phyloP scores from a whole-genome alignment of 2,113 vertebrate species.

The Maccullochella peelii region DNA sequence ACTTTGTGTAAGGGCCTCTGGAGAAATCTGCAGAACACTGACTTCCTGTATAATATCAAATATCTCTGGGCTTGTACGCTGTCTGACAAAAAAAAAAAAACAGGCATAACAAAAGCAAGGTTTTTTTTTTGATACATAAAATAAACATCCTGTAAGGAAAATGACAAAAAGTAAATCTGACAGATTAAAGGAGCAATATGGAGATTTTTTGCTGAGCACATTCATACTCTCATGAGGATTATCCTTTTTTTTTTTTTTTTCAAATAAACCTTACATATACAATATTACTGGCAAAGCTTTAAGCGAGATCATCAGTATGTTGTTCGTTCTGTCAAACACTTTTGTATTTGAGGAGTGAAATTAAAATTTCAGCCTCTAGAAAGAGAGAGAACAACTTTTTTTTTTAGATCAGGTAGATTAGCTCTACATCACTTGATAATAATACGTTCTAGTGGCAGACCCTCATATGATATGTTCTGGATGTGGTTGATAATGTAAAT shows the following conservation, averaged over 20 bases:
- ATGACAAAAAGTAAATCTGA: neutral
- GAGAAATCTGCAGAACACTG: conserved; percentile 17
- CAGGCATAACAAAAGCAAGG: neutral
- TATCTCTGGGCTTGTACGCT: neutral
- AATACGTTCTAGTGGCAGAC: neutral
- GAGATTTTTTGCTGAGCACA: neutral
- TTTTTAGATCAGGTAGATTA: too few species aligned
- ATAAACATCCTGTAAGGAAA: conserved; percentile 3
- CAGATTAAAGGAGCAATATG: neutral
- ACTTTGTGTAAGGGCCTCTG: conserved; percentile 26
- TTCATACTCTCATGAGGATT: neutral
- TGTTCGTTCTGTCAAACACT: neutral
- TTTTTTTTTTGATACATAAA: conserved; percentile 16
- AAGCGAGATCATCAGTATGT: too few species aligned
- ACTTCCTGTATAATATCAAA: conserved; percentile 28
- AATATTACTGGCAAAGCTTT: neutral
- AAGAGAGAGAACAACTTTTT: neutral
- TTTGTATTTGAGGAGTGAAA: neutral
- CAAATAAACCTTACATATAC: neutral
- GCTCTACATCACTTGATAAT: neutral
- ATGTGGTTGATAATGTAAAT: neutral
- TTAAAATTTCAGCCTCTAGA: neutral
- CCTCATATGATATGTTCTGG: neutral
- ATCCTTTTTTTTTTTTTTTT: neutral
- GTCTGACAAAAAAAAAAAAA: conserved; percentile 30